phyloP scores from a whole-genome alignment of 1,140 invertebrate genomes.

The Drosophila oshimai region DNA sequence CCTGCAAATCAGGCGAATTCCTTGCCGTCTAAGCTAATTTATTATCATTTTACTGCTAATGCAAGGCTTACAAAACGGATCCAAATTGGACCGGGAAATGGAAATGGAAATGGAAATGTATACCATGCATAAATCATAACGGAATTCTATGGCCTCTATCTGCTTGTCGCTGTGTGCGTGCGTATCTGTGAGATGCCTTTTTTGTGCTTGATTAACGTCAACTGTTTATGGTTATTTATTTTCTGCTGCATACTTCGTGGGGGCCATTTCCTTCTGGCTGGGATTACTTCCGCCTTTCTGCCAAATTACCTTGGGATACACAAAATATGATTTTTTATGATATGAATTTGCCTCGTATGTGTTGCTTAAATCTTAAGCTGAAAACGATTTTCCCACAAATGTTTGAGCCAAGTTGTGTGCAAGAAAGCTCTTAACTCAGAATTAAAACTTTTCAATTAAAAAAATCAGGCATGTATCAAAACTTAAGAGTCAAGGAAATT shows the following conservation, averaged over 20 bases:
- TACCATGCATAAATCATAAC: constrained; percentile 57
- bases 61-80: constrained; percentile 46
- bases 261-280: constrained; percentile 12
- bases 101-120: constrained; percentile 33
- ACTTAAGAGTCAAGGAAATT: neutral
- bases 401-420: neutral
- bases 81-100: constrained; percentile 44
- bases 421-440: neutral
- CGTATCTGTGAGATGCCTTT: constrained; percentile 4
- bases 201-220: constrained; percentile 62
- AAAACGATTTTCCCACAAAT: constrained; percentile 29
- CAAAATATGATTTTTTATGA: constrained; percentile 36
- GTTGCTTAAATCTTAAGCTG: constrained; percentile 26
- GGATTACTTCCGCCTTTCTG: constrained; percentile 37
- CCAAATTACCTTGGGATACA: constrained; percentile 38
- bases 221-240: constrained; percentile 62
- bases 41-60: constrained; percentile 67
- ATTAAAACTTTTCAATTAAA: constrained; percentile 79
- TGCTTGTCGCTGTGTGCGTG: neutral
- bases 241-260: constrained; percentile 36
- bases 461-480: constrained; percentile 18
- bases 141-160: neutral
- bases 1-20: constrained; percentile 55
- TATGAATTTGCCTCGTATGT: neutral
- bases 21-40: constrained; percentile 56